These are phyloP conservation scores for Oreochromis aureus DNA, from an alignment of 2,113 vertebrate genomes.

Conservation along the genomic window DNA sequence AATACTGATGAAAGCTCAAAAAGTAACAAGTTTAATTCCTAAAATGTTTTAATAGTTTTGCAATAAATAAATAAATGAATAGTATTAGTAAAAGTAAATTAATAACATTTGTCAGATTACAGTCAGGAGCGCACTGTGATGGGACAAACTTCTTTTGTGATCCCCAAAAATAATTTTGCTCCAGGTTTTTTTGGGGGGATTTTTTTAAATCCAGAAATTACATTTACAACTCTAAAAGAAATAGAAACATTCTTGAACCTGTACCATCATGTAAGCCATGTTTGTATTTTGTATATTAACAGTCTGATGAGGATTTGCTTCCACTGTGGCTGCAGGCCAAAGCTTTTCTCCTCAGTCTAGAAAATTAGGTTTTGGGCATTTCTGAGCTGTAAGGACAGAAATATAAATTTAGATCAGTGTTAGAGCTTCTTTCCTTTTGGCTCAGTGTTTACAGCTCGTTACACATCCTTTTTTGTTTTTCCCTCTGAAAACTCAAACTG, in stretches of 20 bases:
- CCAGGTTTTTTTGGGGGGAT: not conserved
- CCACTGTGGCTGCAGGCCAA: not conserved
- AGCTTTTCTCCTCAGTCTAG: not conserved
- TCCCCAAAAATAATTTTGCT: accelerated
- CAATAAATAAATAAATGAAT: not conserved
- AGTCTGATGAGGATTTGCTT: not conserved
- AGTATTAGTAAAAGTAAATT: not conserved
- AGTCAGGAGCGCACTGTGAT: not conserved
- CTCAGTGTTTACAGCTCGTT: not conserved
- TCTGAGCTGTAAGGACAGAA: not conserved
- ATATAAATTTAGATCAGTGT: not conserved
- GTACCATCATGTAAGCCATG: not conserved
- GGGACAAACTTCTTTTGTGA: not conserved
- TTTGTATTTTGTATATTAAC: not conserved
- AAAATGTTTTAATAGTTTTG: not conserved
- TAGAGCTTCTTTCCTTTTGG: not conserved
- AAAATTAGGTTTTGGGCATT: not conserved
- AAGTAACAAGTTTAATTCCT: not conserved
- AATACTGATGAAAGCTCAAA: accelerated
- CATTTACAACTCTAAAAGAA: not conserved
- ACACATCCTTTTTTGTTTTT: not conserved
- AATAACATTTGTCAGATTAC: not conserved
- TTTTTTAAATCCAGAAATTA: not conserved
- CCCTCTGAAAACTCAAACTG: not conserved
- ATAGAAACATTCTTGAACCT: not conserved